Conservation (phyloP, 1,140 invertebrate species). For the Diuraphis noxia region DNA sequence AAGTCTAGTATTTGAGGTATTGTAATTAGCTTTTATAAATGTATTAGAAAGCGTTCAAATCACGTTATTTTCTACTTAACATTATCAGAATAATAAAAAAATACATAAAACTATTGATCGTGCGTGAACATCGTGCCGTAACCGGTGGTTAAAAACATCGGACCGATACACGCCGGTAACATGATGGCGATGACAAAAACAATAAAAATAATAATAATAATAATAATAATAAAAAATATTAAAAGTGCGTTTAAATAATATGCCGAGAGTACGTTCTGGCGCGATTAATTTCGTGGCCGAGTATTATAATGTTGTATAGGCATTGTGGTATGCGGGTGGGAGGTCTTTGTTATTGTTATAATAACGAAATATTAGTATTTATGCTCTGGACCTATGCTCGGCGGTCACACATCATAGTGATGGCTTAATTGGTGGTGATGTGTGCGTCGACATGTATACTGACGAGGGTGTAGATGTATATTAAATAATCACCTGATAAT, state of each 20-base stretch:
- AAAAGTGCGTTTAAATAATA: conserved; percentile 29
- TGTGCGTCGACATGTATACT: not conserved
- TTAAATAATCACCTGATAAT: not conserved
- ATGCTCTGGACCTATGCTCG: not conserved
- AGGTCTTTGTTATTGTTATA: conserved; percentile 1
- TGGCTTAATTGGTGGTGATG: not conserved
- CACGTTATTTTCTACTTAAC: not conserved
- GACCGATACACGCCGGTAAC: not conserved
- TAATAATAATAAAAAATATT: conserved; percentile 18
- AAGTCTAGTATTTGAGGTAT: no score
- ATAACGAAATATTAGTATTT: conserved; percentile 32
- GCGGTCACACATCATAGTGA: not conserved
- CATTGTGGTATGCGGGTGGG: no score
- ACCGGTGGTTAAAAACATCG: not conserved
- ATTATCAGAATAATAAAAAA: not conserved
- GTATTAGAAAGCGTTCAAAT: not conserved
- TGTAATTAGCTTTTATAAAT: not conserved
- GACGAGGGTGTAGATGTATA: not conserved
- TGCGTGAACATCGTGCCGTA: not conserved
- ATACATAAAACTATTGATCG: not conserved
- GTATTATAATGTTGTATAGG: not conserved
- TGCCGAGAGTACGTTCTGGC: not conserved
- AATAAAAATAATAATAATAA: not conserved
- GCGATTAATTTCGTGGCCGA: not conserved
- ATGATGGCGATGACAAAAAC: not conserved